Conservation (phyloP, 1,140 invertebrate genomes). For the Ylistrum balloti region DNA sequence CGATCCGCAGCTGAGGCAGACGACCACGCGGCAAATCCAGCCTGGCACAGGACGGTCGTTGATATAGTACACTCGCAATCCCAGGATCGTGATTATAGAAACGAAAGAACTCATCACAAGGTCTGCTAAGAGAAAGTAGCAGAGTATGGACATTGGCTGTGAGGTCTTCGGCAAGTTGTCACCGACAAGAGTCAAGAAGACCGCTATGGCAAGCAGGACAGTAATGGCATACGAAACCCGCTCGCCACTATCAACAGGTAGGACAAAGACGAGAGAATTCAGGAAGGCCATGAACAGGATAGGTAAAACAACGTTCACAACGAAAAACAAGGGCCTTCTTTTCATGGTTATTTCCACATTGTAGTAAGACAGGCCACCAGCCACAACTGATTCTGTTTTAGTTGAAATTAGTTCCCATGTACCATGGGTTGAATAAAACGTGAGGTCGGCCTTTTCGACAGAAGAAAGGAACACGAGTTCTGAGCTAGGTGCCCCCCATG, state of each 20-base stretch:
- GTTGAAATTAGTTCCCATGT: constrained; percentile 52
- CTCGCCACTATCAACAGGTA: constrained; percentile 58
- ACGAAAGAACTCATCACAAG: constrained; percentile 48
- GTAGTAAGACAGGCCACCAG: constrained; percentile 1
- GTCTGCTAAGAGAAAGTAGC: constrained; percentile 47
- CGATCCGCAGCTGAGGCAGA: constrained; percentile 14
- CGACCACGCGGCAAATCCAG: constrained; percentile 40
- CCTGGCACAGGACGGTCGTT: not conserved
- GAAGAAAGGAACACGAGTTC: constrained; percentile 42
- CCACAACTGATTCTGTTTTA: not conserved
- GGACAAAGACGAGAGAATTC: constrained; percentile 56
- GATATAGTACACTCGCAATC: constrained; percentile 43
- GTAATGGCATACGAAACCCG: constrained; percentile 57
- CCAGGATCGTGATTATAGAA: constrained; percentile 21
- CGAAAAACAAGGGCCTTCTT: constrained; percentile 53
- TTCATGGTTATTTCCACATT: constrained; percentile 47
- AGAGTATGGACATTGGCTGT: constrained; percentile 52
- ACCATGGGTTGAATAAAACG: constrained; percentile 49
- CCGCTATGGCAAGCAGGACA: constrained; percentile 53
- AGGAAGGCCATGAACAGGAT: constrained; percentile 51
- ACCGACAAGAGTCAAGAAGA: constrained; percentile 56
- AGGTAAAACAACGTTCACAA: constrained; percentile 54
- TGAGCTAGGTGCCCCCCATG: constrained; percentile 28
- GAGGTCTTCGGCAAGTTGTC: constrained; percentile 57
- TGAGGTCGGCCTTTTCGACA: not conserved